Base-by-base conservation (phyloP, 2,797 vertebrate species). In the Ctenopoma multispine region DNA sequence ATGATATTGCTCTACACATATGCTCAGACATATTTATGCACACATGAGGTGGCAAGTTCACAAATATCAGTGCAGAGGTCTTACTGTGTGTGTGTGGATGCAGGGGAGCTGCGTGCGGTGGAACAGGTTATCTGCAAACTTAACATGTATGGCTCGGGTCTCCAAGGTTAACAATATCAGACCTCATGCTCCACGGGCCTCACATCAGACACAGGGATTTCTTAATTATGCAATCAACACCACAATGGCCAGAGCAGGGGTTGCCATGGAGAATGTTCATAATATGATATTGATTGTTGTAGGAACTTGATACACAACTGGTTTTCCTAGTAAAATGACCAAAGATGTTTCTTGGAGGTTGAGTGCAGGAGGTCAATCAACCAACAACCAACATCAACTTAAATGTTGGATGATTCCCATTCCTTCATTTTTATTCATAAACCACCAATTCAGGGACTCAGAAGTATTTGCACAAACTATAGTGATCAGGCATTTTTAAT, bases 231-330 rank as follows among this genome's bases (percentile, higher is more conserved):
- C 44, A 46, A 20, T 44, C 17, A n/a, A 44, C 17, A 18, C 17
- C 9, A 44, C 43, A 44, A n/a, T 44, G 18, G 18, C 18, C 7
- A 18, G 9, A 44, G 18, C 43, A 44, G 18, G 17, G 17, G 43
- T 44, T 44, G 18, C 43, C 43, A 44, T 44, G 43, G 43, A 44
- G 43, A 44, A 44, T 44, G 43, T 44, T 44, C 43, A 44, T 44
- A 44, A 18, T 44, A 2, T 44, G 43, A 3, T 44, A 44, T 44
- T 44, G 18, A 44, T 34, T 44, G 43, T 44, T 44, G 6, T 44
- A 6, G 7, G 17, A 18, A 44, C 43, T 18, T 18, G 17, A 44
- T 44, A 44, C 18, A 9, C 15, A 41, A 41, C 40, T 17, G 40
- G 18, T n/a, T 44, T 44, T 44, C n/a, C 44, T 3, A 46, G 44